Percentiles rank a stretch among this genome's conserved stretches.
Conservation (phyloP, 2,888 invertebrate species). For the Drosophila robusta region DNA sequence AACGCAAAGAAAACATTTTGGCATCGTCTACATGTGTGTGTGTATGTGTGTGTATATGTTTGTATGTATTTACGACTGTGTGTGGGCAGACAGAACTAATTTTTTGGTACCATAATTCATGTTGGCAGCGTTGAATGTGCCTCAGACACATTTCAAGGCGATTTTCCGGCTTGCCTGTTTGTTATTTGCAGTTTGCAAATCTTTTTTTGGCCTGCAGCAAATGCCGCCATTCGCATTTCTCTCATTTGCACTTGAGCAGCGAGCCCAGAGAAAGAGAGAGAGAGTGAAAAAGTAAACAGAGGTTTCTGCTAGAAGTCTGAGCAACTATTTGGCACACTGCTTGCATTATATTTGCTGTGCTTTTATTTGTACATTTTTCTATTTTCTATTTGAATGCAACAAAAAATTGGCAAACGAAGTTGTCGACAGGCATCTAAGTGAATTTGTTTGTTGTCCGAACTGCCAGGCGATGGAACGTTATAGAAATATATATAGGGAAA, state of each 20-base stretch:
- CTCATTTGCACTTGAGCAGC: conserved; percentile 11
- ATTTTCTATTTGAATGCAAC: conserved; percentile 39
- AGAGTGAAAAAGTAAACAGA: not conserved
- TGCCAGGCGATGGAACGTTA: conserved; percentile 22
- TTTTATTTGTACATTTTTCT: conserved; percentile 41
- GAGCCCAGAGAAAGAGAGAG: not conserved
- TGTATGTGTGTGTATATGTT: conserved; percentile 20
- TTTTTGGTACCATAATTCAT: conserved; percentile 65
- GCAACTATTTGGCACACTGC: conserved; percentile 69
- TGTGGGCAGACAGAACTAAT: conserved; percentile 55
- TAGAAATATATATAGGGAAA: conserved; percentile 1
- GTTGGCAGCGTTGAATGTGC: conserved; percentile 54
- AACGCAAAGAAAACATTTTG: conserved; percentile 31
- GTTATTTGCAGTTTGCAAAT: conserved; percentile 51
- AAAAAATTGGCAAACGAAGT: conserved; percentile 64
- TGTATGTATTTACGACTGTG: conserved; percentile 25
- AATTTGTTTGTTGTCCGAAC: conserved; percentile 59
- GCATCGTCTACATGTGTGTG: conserved; percentile 19
- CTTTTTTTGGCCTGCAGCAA: conserved; percentile 39
- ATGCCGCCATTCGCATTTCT: conserved; percentile 51
- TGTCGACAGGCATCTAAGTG: conserved; percentile 72
- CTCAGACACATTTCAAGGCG: conserved; percentile 75
- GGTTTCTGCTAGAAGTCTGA: conserved; percentile 17
- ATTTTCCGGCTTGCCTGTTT: conserved; percentile 63
- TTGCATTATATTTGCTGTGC: conserved; percentile 45